Base-by-base conservation (phyloP, 1,140 invertebrate genomes). In the Diabrotica virgifera region DNA sequence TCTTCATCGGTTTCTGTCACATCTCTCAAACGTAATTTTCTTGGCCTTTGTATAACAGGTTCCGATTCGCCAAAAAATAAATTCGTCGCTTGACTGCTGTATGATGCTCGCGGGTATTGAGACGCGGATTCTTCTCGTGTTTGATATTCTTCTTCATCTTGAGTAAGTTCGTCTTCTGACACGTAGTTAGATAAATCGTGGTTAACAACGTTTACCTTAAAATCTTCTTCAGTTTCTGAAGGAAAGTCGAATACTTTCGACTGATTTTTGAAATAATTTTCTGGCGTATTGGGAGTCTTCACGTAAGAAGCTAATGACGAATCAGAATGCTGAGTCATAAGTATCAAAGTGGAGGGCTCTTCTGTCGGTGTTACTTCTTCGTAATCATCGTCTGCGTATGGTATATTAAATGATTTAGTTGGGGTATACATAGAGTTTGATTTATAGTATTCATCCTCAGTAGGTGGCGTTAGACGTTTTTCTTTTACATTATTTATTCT, bases 41-140 rank as follows among this genome's bases (percentile, higher is more conserved):
- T 66, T 9, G 67, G 64, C 52, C 65, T 67, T 53, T 36, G 57
- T 14, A 64, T 40, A 62, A 40, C 36, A 52, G 64, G 68, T 37
- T 69, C 66, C 52, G 68, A 65, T 50, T 66, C 62, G 10, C 53
- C 63, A 62, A 77, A 77, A 59, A 77, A 77, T 53, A 77, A 74
- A 62, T 64, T 76, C 2, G 74, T 67, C 8, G 76, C 76, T 63
- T 70, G 62, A 62, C 68, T 74, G 64, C 74, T 77, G 37, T 53
- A 62, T n/a, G 46, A 46, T 11, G 11, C n/a, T 8, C 37, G n/a
- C 3, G 8, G 10, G 3, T 52, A 53, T 36, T 40, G 38, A 8
- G n/a, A 37, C n/a, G 6, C n/a, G n/a, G 8, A 8, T 46, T 10
- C n/a, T 46, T n/a, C 7, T 24, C 24, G 24, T 24, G 24, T 24